Evolutionary conservation across 2,797 vertebrate genomes (phyloP), one percentile per base, ranked within the genome.

Genomic region (Australoheros facetus): DNA sequence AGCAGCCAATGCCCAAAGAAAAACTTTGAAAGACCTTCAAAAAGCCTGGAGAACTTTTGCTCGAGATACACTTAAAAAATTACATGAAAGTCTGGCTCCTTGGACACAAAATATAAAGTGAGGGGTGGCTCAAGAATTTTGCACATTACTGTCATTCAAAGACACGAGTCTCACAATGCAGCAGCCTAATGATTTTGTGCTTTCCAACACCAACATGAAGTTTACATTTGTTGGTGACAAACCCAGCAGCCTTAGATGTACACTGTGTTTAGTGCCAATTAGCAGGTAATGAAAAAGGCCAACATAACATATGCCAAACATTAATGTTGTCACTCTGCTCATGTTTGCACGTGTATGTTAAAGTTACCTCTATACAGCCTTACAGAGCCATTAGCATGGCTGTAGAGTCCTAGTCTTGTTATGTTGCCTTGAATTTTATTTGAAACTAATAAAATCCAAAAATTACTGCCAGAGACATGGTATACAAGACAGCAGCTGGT

Each of bases 401-500:
- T 58, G 21, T 3, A 56, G 14, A 51, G 17, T 73, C 48, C 1
- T 69, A 69, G 45, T 11, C 17, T 69, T 30, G 42, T 79, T 51
- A 32, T 53, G n/a, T 21, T 74, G 19, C 19, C 6, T 56, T 60
- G 60, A 73, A 71, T 80, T 21, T 45, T 26, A 76, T 80, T 77
- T 66, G 10, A 23, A 80, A 23, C 55, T n/a, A 53, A 57, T 79
- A 42, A 73, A 70, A 69, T 28, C 23, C 26, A 28, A 53, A 37
- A 53, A 26, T 34, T 37, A 53, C 71, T 56, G 32, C 56, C 78
- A 26, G 71, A 34, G 54, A 75, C 23, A 28, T 10, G 13, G 42
- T 17, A 26, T 14, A 73, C 56, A 2, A 64, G 75, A 73, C 58
- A 75, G 73, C 75, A 75, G 71, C 54, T 51, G 75, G 45, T 71